A percentile compares a stretch with the other conserved stretches of the same genome.
Evolutionary conservation across 2,888 invertebrate genomes (phyloP).

Genomic region (Eilema sororculum): DNA sequence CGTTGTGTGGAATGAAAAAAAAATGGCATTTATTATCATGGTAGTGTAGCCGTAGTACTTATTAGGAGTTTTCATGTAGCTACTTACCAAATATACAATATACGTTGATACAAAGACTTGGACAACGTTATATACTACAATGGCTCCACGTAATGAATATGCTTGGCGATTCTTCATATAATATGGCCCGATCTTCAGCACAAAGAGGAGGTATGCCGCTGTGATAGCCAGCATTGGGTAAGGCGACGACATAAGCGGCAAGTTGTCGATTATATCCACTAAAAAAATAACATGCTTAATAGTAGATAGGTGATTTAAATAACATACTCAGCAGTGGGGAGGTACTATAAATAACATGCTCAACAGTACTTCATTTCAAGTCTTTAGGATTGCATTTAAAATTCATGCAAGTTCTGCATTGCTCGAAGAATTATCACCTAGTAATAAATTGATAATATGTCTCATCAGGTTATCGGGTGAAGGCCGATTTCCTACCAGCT

Average conservation of each 20-base stretch:
- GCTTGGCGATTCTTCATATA: slow-evolving; percentile 24
- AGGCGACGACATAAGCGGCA: slow-evolving; percentile 24
- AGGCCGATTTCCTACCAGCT: no score
- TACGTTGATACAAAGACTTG: slow-evolving; percentile 18
- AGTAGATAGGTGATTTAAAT: not conserved
- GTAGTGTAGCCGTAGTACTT: no score
- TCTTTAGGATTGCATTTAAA: no score
- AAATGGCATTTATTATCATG: no score
- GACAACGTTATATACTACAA: slow-evolving; percentile 18
- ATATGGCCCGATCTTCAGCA: slow-evolving; percentile 17
- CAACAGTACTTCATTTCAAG: no score
- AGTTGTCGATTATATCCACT: slow-evolving; percentile 16
- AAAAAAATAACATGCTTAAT: not conserved
- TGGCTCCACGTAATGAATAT: slow-evolving; percentile 8
- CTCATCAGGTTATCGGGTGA: no score
- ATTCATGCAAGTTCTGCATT: no score
- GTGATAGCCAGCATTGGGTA: slow-evolving; percentile 13
- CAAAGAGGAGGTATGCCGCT: slow-evolving; percentile 17
- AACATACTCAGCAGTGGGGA: no score
- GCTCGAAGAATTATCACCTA: no score
- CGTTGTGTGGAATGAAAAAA: no score
- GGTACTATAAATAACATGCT: no score
- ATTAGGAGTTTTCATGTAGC: not conserved
- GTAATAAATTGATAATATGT: no score
- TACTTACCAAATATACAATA: slow-evolving; percentile 20